phyloP scores from a whole-genome alignment of 1,140 invertebrate species.

The Colletes gigas region DNA sequence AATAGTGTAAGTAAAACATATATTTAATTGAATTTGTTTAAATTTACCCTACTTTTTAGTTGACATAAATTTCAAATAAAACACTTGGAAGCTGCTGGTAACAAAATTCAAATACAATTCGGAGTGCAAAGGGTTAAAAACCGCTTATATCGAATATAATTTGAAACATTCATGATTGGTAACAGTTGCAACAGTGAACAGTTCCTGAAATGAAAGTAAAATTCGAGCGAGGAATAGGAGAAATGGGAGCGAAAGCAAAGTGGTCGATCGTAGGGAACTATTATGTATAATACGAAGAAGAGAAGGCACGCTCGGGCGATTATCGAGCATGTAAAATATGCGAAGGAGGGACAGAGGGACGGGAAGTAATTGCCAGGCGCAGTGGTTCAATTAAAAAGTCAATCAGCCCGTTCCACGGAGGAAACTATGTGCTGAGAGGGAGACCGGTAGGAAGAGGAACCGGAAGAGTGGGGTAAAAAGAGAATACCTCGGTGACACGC shows the following conservation, averaged over 20 bases:
- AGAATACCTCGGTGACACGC: slow-evolving; percentile 1
- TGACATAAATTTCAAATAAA: too few relatives aligned
- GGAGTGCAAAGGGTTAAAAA: too few relatives aligned
- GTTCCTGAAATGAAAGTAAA: too few relatives aligned
- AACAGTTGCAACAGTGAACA: too few relatives aligned
- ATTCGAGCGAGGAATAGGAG: neutral
- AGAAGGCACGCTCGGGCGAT: slow-evolving; percentile 12
- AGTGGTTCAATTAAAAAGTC: slow-evolving; percentile 76
- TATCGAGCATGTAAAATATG: slow-evolving; percentile 7
- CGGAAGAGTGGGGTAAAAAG: neutral
- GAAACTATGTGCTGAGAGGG: slow-evolving; percentile 23
- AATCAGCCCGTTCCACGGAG: slow-evolving; percentile 67
- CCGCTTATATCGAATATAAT: too few relatives aligned
- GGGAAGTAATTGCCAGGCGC: slow-evolving; percentile 65
- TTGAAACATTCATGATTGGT: too few relatives aligned
- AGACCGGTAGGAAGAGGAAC: slow-evolving; percentile 15
- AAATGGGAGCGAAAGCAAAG: slow-evolving; percentile 30
- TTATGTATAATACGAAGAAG: slow-evolving; percentile 24
- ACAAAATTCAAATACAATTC: too few relatives aligned
- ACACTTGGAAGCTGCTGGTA: too few relatives aligned
- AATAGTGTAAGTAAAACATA: too few relatives aligned
- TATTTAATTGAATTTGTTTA: too few relatives aligned
- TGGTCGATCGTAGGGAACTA: slow-evolving; percentile 24
- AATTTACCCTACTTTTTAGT: too few relatives aligned
- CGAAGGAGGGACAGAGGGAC: slow-evolving; percentile 36